A percentile compares a stretch with the other conserved stretches of the same genome.
phyloP scores from a whole-genome alignment of 2,113 vertebrate genomes.

The Ochotona curzoniae region DNA sequence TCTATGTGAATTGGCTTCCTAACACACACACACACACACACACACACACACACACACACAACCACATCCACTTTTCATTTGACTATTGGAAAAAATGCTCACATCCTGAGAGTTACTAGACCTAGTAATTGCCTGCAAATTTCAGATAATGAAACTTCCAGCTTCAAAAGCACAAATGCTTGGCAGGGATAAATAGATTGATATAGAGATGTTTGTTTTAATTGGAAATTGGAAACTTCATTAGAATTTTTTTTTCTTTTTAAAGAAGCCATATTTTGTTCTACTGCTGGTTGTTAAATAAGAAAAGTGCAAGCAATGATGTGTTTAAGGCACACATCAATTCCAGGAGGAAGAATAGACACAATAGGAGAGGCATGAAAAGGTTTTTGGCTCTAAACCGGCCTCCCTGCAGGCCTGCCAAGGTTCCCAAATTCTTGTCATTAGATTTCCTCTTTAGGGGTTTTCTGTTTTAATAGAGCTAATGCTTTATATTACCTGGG shows the following conservation, averaged over 20 bases:
- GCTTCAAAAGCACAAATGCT: conserved; percentile 70
- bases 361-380: conserved; percentile 6
- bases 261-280: conserved; percentile 56
- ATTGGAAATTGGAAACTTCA: conserved; percentile 61
- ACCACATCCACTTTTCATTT: conserved; percentile 48
- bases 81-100: conserved; percentile 69
- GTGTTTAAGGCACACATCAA: conserved; percentile 49
- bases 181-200: conserved; percentile 75
- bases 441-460: conserved; percentile 62
- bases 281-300: conserved; percentile 62
- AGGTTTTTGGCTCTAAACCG: conserved; percentile 56
- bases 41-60: neutral
- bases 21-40: neutral
- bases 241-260: conserved; percentile 62
- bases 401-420: conserved; percentile 1
- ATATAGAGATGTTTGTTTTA: conserved; percentile 71
- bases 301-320: conserved; percentile 38
- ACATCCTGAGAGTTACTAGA: conserved; percentile 74
- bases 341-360: conserved; percentile 38
- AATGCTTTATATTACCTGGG: conserved; percentile 75
- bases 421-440: conserved; percentile 42
- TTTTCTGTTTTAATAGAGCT: conserved; percentile 70
- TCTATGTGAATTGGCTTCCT: neutral
- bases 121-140: conserved; percentile 81
- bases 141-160: conserved; percentile 75